Conservation (phyloP, 2,113 vertebrate species). For the Barbus barbus region DNA sequence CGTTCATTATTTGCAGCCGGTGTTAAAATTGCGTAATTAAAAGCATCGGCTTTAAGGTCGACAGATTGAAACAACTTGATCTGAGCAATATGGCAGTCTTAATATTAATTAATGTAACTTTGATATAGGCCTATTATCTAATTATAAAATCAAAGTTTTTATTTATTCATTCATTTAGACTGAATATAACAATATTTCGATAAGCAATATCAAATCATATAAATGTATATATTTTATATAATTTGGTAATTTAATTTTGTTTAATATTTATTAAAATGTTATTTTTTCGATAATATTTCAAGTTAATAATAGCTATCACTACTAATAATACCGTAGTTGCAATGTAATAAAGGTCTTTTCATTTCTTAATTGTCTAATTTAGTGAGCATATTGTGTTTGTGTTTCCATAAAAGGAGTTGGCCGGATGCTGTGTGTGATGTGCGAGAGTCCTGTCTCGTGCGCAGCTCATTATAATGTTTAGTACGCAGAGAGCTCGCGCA, state of each 20-base stretch:
- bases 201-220: not conserved
- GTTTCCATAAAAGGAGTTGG: slow-evolving; percentile 63
- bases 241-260: no score
- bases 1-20: slow-evolving; percentile 52
- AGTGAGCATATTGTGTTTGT: not conserved
- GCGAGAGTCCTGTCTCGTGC: slow-evolving; percentile 51
- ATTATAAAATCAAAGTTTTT: not conserved
- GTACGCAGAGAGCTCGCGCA: slow-evolving; percentile 50
- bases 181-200: not conserved
- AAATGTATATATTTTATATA: not conserved
- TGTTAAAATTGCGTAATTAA: slow-evolving; percentile 18
- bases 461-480: slow-evolving; percentile 56
- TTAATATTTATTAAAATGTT: no score
- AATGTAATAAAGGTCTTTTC: not conserved
- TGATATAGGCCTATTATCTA: not conserved
- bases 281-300: no score
- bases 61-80: not conserved
- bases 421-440: slow-evolving; percentile 63
- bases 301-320: no score
- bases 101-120: not conserved
- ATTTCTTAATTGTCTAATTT: not conserved
- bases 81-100: not conserved
- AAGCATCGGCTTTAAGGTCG: slow-evolving; percentile 18
- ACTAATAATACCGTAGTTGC: no score
- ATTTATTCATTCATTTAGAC: not conserved